These are phyloP conservation scores for Muscicapa adusta DNA, from an alignment of 2,113 vertebrate genomes.

Conservation along the genomic window DNA sequence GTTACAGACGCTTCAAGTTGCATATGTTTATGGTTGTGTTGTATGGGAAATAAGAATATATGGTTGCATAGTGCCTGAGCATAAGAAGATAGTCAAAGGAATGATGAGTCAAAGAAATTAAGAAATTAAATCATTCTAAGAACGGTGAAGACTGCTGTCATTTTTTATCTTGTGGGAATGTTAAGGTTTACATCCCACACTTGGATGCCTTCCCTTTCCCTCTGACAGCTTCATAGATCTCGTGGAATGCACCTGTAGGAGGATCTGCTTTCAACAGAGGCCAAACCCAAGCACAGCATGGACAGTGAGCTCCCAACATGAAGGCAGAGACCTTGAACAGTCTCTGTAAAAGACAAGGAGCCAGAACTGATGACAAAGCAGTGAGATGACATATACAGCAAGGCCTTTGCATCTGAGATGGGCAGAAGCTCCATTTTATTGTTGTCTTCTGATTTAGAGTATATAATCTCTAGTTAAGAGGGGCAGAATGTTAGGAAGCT, in stretches of 20 bases:
- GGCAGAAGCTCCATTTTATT: neutral
- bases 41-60: neutral
- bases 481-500: neutral
- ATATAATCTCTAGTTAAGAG: neutral
- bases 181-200: neutral
- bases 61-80: neutral
- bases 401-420: neutral
- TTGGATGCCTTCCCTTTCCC: neutral
- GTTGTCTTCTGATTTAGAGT: neutral
- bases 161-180: conserved; percentile 46
- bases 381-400: neutral
- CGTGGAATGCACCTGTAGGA: conserved; percentile 23
- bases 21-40: neutral
- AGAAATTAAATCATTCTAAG: neutral
- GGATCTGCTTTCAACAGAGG: neutral
- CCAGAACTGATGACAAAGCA: neutral
- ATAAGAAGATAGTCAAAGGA: neutral
- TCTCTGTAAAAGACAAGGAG: neutral
- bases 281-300: neutral
- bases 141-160: neutral
- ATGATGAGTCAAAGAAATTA: neutral
- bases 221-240: neutral
- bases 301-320: neutral
- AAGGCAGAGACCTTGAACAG: neutral
- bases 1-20: neutral